A percentile compares a stretch with the other conserved stretches of the same genome.
Conservation (phyloP, 2,113 vertebrate genomes). For the Rhinoderma darwinii region DNA sequence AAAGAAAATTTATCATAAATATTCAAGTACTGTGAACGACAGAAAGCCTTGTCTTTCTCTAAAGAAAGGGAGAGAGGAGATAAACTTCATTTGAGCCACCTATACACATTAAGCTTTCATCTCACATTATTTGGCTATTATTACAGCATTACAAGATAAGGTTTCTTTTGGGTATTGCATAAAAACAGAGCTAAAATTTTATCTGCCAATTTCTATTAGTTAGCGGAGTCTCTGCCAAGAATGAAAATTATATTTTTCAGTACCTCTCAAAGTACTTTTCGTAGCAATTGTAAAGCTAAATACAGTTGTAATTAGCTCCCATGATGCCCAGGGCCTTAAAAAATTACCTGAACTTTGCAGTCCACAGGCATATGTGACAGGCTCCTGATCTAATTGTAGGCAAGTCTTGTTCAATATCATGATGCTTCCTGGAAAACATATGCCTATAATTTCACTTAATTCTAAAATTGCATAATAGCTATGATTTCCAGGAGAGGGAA, state of each 20-base stretch:
- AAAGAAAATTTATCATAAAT: conserved; percentile 28
- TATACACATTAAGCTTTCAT: conserved; percentile 47
- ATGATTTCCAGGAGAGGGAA: background rate
- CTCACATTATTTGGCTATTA: conserved; percentile 6
- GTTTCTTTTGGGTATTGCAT: conserved; percentile 42
- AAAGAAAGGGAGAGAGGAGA: background rate
- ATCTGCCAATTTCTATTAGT: conserved; percentile 42
- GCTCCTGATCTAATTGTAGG: conserved; percentile 7
- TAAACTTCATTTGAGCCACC: conserved; percentile 39
- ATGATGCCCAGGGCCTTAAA: background rate
- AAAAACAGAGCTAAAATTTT: conserved; percentile 27
- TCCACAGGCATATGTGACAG: background rate
- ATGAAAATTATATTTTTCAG: conserved; percentile 5
- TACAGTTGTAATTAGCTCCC: conserved; percentile 33
- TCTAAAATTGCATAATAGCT: conserved; percentile 9
- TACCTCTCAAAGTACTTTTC: background rate
- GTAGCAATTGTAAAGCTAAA: background rate
- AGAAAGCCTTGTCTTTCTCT: conserved; percentile 16
- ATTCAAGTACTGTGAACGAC: background rate
- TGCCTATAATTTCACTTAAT: background rate
- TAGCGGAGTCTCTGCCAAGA: conserved; percentile 4
- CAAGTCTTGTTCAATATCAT: background rate
- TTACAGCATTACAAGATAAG: conserved; percentile 37
- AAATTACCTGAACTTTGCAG: background rate
- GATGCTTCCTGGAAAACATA: background rate